Conservation (phyloP, 2,888 invertebrate genomes). For the Agrotis segetum region DNA sequence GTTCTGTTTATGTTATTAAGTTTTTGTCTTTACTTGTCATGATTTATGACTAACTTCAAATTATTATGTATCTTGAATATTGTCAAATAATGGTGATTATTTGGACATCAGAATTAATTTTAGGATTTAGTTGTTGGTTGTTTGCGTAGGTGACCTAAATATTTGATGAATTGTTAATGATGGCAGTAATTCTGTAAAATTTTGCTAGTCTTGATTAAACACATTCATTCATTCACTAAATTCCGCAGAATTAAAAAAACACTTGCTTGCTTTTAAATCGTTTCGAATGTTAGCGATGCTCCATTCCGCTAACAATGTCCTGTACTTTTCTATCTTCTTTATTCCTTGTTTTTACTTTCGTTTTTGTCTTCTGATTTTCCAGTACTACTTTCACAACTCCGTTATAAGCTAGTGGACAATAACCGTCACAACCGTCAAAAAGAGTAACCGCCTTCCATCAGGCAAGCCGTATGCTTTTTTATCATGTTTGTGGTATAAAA, state of each 20-base stretch:
- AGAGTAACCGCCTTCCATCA: too few relatives aligned
- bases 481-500: too few relatives aligned
- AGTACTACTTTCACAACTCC: too few relatives aligned
- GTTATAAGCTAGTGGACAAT: too few relatives aligned
- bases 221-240: not conserved
- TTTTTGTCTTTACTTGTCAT: constrained; percentile 51
- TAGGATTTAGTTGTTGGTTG: not conserved
- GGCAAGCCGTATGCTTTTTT: too few relatives aligned
- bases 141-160: not conserved
- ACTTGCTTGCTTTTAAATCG: not conserved
- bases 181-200: not conserved
- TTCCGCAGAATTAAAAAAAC: not conserved
- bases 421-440: too few relatives aligned
- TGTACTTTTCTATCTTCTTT: not conserved
- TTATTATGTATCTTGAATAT: constrained; percentile 26
- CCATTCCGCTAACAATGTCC: not conserved
- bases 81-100: constrained; percentile 41
- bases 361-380: too few relatives aligned
- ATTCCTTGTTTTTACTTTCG: not conserved
- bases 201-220: not conserved
- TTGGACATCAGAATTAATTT: constrained; percentile 33
- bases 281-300: not conserved
- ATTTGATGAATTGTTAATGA: not conserved
- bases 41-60: constrained; percentile 40
- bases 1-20: constrained; percentile 38